Evolutionary conservation across 1,140 invertebrate species (phyloP).

Genomic region (Caenorhabditis latens): DNA sequence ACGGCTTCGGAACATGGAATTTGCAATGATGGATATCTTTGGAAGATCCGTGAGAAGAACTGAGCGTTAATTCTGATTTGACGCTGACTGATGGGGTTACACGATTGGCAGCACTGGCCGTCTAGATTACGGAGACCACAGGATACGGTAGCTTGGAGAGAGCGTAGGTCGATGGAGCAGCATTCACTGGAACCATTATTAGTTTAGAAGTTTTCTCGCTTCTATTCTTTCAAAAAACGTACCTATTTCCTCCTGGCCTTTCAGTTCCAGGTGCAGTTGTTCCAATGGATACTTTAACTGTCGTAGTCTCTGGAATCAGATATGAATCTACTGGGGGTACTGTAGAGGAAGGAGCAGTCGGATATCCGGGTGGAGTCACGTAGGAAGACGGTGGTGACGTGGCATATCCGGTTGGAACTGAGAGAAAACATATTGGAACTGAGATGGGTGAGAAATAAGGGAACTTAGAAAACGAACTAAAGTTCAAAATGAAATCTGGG

Average conservation of each 20-base stretch:
- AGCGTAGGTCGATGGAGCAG: slow-evolving; percentile 12
- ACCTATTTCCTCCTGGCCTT: background rate
- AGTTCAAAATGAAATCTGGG: background rate
- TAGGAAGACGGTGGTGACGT: background rate
- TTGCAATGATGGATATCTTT: background rate
- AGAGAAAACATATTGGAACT: background rate
- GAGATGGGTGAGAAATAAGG: background rate
- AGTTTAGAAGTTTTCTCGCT: background rate
- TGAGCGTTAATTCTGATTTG: background rate
- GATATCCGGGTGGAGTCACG: background rate
- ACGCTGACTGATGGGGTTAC: background rate
- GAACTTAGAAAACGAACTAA: background rate
- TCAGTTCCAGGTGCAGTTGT: background rate
- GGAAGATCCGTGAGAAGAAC: background rate
- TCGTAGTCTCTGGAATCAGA: background rate
- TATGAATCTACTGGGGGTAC: background rate
- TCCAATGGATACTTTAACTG: background rate
- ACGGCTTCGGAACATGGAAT: slow-evolving; percentile 9
- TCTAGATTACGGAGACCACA: background rate
- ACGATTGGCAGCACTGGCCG: background rate
- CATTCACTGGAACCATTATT: background rate
- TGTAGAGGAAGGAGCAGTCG: background rate
- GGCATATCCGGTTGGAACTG: background rate
- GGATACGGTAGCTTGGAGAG: background rate
- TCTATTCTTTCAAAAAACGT: background rate